Percentiles rank a stretch among this genome's conserved stretches.
Conservation (phyloP, 92 coral and sea anemone species). For the Palythoa caribaeorum region DNA sequence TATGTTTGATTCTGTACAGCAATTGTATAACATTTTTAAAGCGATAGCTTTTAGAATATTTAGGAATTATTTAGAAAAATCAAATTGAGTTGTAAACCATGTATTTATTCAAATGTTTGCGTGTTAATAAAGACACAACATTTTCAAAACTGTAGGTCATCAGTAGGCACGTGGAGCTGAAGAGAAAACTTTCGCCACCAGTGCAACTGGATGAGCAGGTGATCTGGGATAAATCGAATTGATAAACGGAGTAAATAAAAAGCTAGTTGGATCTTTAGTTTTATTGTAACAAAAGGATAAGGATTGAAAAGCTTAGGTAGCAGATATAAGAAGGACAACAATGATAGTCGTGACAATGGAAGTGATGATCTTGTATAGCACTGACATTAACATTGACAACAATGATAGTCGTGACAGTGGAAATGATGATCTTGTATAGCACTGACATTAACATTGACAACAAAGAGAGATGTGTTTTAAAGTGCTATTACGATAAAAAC, state of each 20-base stretch:
- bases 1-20: too few species aligned
- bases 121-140: not conserved
- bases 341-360: not conserved
- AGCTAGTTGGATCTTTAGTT: not conserved
- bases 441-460: not conserved
- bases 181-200: conserved; percentile 66
- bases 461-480: too few species aligned
- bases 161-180: conserved; percentile 79
- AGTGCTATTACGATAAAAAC: too few species aligned
- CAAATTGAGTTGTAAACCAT: not conserved
- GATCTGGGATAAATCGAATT: not conserved
- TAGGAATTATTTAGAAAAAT: too few species aligned
- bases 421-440: not conserved
- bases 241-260: not conserved
- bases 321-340: too few species aligned
- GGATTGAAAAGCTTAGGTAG: not conserved
- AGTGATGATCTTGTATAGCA: not conserved
- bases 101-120: not conserved
- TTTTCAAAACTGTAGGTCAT: conserved; percentile 62
- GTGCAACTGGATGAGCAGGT: conserved; percentile 19
- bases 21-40: too few species aligned
- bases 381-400: not conserved
- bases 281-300: too few species aligned
- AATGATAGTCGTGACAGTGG: not conserved
- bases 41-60: too few species aligned